Base-by-base conservation (phyloP, 1,140 invertebrate species). In the Dreissena rostriformis region DNA sequence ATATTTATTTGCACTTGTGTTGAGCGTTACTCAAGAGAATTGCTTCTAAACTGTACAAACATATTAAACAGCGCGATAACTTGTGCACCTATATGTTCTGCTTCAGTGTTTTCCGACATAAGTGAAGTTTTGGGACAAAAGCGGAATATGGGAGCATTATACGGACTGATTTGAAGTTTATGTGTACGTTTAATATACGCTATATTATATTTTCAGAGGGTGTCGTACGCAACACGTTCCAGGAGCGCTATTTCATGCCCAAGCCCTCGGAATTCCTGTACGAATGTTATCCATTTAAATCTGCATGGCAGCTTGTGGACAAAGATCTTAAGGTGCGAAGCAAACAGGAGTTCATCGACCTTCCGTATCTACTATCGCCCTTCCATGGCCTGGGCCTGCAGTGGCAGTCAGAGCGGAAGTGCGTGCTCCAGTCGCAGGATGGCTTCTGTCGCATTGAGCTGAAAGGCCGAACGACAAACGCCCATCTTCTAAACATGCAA, bases 161-260 rank as follows among this genome's bases (percentile, higher is more conserved):
- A 39, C 39, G 39, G 39, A 39, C 2, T 5, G 39, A 39, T 2
- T 39, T 5, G 8, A 39, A 2, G 8, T 39, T 39, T 39, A 5
- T 5, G 39, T 39, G 39, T 39, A 39, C 39, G 8, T 39, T 39
- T 8, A 39, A 39, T 39, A 39, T 39, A 5, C 2, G 39, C 2
- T 39, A 39, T 8, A 61, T 61, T n/a, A n/a, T 61, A 61, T 61
- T 61, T 24, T n/a, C 75, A 49, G 19, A 22, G 14, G 85, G 87
- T 0, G 52, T 85, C 0, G n/a, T 80, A 14, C 63, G 29, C 63
- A 85, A 82, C 71, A 81, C 85, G 7, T 88, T 88, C 49, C 68
- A 82, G 66, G 85, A 88, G 52, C 79, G 84, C 7, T 88, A 85
- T 70, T 85, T 86, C 26, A 84, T 88, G 74, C 82, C 87, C 0